Evolutionary conservation across 30 jellyfish, hydroid and myxozoan species (phyloP).

Genomic region (Rhopilema esculentum): DNA sequence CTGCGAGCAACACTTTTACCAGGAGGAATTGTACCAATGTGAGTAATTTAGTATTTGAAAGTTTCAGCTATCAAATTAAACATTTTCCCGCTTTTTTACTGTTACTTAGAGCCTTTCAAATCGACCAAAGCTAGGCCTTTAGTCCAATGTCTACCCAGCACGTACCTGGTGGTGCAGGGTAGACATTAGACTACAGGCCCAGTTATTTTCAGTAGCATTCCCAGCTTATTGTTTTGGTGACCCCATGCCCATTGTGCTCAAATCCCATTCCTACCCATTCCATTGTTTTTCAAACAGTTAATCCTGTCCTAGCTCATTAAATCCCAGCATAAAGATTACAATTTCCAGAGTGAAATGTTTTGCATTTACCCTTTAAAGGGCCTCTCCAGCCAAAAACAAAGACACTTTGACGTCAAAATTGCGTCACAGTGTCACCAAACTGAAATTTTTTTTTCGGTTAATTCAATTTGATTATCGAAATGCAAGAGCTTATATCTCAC

Average conservation of each 20-base stretch:
- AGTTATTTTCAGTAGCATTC: not conserved
- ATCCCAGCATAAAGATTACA: not conserved
- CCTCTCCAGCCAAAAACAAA: no score
- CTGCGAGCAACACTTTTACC: conserved; percentile 22
- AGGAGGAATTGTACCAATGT: conserved; percentile 13
- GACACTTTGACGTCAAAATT: no score
- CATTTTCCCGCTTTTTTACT: not conserved
- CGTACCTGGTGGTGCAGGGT: not conserved
- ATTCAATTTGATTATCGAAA: no score
- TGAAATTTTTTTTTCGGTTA: no score
- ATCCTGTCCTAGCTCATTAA: not conserved
- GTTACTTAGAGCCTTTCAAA: not conserved
- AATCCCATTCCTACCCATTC: not conserved
- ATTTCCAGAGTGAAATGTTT: not conserved
- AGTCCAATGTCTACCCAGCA: no score
- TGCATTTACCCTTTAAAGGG: no score
- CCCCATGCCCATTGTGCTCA: not conserved
- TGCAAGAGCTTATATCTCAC: no score
- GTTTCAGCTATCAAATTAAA: not conserved
- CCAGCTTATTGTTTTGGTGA: not conserved
- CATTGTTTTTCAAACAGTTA: not conserved
- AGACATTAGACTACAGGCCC: not conserved
- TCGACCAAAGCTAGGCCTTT: not conserved
- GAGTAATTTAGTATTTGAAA: not conserved
- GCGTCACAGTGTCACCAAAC: no score